phyloP scores from a whole-genome alignment of 2,888 invertebrate species.

The Ptilodon capucinus region DNA sequence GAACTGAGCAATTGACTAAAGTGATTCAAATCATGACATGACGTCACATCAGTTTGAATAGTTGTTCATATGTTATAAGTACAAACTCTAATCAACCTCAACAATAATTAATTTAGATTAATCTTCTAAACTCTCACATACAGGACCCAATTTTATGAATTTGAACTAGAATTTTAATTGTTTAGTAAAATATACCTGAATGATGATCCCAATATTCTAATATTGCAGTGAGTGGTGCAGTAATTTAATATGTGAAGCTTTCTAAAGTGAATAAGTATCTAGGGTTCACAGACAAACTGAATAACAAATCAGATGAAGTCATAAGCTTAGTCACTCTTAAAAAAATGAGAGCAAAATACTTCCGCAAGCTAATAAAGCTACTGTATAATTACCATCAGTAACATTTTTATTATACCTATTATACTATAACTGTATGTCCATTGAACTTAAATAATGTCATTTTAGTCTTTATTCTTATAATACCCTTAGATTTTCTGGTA shows the following conservation, averaged over 20 bases:
- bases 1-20: conserved; percentile 52
- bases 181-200: conserved; percentile 35
- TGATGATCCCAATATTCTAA: conserved; percentile 28
- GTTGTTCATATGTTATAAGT: conserved; percentile 53
- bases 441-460: conserved; percentile 3
- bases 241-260: conserved; percentile 11
- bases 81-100: conserved; percentile 49
- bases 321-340: conserved; percentile 19
- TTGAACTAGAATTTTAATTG: conserved; percentile 35
- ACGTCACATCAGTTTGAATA: conserved; percentile 38
- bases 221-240: conserved; percentile 29
- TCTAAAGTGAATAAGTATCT: background rate
- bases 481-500: conserved; percentile 27
- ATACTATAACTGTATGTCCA: conserved; percentile 28
- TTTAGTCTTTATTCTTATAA: conserved; percentile 20
- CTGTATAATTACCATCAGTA: conserved; percentile 32
- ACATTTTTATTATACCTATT: conserved; percentile 25
- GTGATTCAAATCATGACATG: conserved; percentile 65
- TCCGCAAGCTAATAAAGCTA: conserved; percentile 10
- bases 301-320: conserved; percentile 25
- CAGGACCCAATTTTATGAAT: conserved; percentile 34
- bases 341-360: conserved; percentile 14
- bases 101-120: conserved; percentile 24
- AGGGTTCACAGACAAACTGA: conserved; percentile 16
- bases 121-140: conserved; percentile 33